A percentile compares a stretch with the other conserved stretches of the same genome.
Conservation (phyloP, 2,113 vertebrate genomes). For the Bufo bufo region DNA sequence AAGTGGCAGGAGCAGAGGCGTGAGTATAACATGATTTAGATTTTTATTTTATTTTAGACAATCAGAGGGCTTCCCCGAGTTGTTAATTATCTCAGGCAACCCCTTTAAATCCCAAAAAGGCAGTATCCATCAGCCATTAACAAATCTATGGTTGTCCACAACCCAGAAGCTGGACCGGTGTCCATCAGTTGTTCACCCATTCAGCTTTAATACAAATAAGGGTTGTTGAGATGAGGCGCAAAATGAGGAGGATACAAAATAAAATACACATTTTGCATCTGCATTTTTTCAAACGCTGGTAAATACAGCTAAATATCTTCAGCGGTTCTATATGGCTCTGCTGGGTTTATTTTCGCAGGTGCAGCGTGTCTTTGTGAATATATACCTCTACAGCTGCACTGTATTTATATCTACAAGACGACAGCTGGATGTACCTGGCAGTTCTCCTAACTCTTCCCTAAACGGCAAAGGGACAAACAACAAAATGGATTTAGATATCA, state of each 20-base stretch:
- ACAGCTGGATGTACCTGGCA: slow-evolving; percentile 51
- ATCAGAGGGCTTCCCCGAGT: too few relatives aligned
- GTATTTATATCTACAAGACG: slow-evolving; percentile 43
- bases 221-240: too few relatives aligned
- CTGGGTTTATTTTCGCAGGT: slow-evolving; percentile 45
- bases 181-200: too few relatives aligned
- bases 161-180: too few relatives aligned
- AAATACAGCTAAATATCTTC: slow-evolving; percentile 22
- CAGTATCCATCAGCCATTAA: too few relatives aligned
- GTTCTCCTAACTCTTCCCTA: slow-evolving; percentile 48
- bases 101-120: too few relatives aligned
- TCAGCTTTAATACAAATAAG: too few relatives aligned
- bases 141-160: too few relatives aligned
- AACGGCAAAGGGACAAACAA: slow-evolving; percentile 35
- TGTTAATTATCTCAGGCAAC: too few relatives aligned
- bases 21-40: too few relatives aligned
- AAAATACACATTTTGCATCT: background rate
- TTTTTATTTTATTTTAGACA: too few relatives aligned
- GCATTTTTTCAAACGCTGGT: background rate
- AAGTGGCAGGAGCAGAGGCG: too few relatives aligned
- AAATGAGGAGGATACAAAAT: background rate
- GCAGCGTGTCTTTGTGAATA: slow-evolving; percentile 31
- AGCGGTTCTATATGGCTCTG: background rate
- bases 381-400: slow-evolving; percentile 48
- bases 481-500: slow-evolving; percentile 11